A percentile compares a stretch with the other conserved stretches of the same genome.
Evolutionary conservation across 2,797 vertebrate genomes (phyloP).

Genomic region (Rhinatrema bivittatum): DNA sequence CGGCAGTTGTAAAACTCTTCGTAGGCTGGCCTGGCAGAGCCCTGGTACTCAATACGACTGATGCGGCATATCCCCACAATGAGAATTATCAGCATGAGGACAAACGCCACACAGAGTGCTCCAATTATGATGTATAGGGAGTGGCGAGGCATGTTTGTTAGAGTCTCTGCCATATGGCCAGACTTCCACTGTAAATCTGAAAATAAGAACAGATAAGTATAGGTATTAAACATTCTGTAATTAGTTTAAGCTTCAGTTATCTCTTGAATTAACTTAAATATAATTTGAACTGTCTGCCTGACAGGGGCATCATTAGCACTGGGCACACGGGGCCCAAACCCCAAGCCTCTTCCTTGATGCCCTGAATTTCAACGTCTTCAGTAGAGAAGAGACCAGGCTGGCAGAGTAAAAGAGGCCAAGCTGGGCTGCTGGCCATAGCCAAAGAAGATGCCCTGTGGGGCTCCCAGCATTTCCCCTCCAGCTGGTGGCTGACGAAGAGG

Average conservation of each 20-base stretch:
- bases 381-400: no score
- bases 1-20: slow-evolving; percentile 98
- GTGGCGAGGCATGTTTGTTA: slow-evolving; percentile 93
- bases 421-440: no score
- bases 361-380: not conserved
- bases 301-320: no score
- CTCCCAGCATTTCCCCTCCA: no score
- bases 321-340: no score
- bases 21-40: slow-evolving; percentile 88
- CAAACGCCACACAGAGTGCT: slow-evolving; percentile 91
- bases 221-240: accelerated
- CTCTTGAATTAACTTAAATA: accelerated
- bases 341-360: accelerated
- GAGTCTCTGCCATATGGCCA: slow-evolving; percentile 79
- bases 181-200: slow-evolving; percentile 93
- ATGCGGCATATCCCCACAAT: slow-evolving; percentile 98
- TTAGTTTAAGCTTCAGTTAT: not conserved
- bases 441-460: no score
- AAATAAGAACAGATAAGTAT: not conserved
- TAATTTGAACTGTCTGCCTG: not conserved
- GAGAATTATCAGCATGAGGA: slow-evolving; percentile 96
- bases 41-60: slow-evolving; percentile 98
- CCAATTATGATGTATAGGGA: slow-evolving; percentile 97
- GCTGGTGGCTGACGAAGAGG: no score
- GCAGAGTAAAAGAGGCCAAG: no score